Evolutionary conservation across 1,140 invertebrate species (phyloP).

Genomic region (Mamestra configurata): DNA sequence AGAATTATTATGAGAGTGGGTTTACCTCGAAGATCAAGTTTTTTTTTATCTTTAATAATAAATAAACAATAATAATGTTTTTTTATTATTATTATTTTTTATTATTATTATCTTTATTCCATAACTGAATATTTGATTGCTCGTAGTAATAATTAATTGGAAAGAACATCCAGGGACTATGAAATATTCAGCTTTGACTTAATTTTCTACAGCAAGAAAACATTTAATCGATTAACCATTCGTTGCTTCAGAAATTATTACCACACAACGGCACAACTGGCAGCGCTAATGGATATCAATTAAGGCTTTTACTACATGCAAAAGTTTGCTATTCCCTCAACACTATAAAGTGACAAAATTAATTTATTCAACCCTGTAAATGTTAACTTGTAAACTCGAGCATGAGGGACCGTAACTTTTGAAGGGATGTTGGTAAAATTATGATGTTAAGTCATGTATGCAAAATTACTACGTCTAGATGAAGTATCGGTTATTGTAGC

Average conservation of each 20-base stretch:
- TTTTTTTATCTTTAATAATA: too few species aligned
- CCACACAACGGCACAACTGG: neutral
- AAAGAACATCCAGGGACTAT: too few species aligned
- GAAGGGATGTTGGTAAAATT: neutral
- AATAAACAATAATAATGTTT: too few species aligned
- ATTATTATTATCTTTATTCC: too few species aligned
- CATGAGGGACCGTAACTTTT: neutral
- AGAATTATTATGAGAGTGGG: too few species aligned
- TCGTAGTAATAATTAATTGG: too few species aligned
- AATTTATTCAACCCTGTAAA: constrained; percentile 17
- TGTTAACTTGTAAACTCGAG: neutral
- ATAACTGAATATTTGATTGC: too few species aligned
- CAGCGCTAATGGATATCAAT: constrained; percentile 18
- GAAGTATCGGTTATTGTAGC: neutral
- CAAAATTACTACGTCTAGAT: neutral
- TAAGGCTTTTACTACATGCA: constrained; percentile 7
- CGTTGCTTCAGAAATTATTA: neutral
- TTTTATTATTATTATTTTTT: too few species aligned
- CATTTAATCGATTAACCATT: constrained; percentile 1
- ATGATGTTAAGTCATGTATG: neutral
- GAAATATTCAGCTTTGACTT: neutral
- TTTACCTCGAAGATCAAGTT: too few species aligned
- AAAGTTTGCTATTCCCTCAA: neutral
- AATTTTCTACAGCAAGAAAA: neutral
- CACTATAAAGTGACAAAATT: constrained; percentile 26